phyloP scores from a whole-genome alignment of 2,797 vertebrate genomes.

The Scolopax rusticola region DNA sequence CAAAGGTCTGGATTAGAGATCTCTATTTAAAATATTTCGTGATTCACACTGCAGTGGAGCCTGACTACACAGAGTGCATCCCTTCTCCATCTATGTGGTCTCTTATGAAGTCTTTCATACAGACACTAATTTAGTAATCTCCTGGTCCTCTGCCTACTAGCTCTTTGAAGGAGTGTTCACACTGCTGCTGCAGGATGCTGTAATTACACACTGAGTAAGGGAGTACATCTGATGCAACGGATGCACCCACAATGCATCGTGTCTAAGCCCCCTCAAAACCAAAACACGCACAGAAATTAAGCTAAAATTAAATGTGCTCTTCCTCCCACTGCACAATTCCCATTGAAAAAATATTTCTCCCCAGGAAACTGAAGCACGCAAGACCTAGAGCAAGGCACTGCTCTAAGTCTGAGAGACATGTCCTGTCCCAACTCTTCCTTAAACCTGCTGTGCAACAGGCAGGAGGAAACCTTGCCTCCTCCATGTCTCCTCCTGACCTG shows the following conservation, averaged over 20 bases:
- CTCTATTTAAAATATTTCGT: background rate
- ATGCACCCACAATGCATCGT: background rate
- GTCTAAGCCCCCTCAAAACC: background rate
- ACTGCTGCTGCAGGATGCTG: background rate
- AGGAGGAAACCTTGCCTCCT: background rate
- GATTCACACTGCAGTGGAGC: background rate
- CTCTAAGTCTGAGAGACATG: background rate
- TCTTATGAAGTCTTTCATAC: conserved; percentile 9
- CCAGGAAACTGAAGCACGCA: background rate
- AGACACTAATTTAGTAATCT: background rate
- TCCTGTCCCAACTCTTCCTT: background rate
- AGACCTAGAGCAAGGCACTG: background rate
- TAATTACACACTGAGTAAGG: background rate
- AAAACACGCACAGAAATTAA: background rate
- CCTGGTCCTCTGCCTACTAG: background rate
- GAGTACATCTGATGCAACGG: background rate
- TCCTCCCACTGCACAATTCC: background rate
- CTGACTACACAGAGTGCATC: background rate
- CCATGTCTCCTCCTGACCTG: background rate
- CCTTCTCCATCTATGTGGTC: background rate
- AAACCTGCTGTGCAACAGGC: background rate
- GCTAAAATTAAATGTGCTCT: background rate
- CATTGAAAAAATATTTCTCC: background rate
- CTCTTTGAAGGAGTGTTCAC: background rate
- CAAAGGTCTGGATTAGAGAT: conserved; percentile 3